These are phyloP conservation scores for Dromaius novaehollandiae DNA, from an alignment of 2,113 vertebrate genomes.

Conservation along the genomic window DNA sequence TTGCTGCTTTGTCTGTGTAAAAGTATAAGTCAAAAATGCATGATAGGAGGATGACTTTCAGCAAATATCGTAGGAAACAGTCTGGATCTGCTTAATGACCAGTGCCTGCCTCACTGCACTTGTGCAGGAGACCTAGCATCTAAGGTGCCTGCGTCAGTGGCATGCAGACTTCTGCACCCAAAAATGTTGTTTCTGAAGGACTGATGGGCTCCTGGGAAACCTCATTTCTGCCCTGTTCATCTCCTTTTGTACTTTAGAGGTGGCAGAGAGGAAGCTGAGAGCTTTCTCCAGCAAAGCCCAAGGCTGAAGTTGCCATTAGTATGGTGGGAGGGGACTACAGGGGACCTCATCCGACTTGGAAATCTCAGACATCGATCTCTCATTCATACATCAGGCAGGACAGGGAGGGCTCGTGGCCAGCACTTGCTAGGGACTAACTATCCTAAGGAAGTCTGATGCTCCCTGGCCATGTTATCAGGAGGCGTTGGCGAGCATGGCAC, in stretches of 20 bases:
- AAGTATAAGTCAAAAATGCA: background rate
- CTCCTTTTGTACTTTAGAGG: background rate
- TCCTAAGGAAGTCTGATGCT: background rate
- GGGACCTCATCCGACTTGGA: background rate
- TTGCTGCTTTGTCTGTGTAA: background rate
- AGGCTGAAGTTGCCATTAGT: background rate
- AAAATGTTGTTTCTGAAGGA: background rate
- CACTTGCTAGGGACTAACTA: background rate
- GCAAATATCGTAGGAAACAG: background rate
- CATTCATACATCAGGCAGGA: background rate
- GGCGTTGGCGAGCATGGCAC: background rate
- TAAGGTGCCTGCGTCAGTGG: background rate
- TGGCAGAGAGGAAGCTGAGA: background rate
- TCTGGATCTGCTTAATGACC: background rate
- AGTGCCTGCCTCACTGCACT: background rate
- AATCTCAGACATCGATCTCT: background rate
- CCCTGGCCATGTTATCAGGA: background rate
- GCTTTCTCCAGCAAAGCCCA: background rate
- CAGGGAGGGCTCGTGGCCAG: background rate
- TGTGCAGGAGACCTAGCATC: background rate
- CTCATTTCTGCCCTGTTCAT: fast-evolving
- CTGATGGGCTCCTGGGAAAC: background rate
- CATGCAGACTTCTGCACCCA: background rate
- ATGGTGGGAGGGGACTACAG: background rate
- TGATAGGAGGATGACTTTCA: background rate